Percentiles rank a stretch among this genome's conserved stretches.
These are phyloP conservation scores for Sorex fumeus DNA, from an alignment of 2,113 vertebrate genomes.

Conservation along the genomic window DNA sequence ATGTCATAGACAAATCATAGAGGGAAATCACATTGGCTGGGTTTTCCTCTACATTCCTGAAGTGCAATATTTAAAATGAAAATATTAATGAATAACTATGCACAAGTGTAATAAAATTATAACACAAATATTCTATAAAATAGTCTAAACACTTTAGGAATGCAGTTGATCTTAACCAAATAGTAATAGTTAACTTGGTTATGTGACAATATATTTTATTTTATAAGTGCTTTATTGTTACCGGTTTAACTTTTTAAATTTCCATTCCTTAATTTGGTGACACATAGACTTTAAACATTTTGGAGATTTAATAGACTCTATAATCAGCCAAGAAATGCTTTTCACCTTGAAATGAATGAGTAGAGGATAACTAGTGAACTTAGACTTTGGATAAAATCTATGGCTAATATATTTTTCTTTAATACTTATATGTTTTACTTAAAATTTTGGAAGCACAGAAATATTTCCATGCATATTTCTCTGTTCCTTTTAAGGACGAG, in stretches of 20 bases:
- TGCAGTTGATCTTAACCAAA: background rate
- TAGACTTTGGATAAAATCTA: background rate
- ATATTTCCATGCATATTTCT: slow-evolving; percentile 65
- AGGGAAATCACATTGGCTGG: background rate
- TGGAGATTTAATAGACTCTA: background rate
- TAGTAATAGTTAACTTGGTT: background rate
- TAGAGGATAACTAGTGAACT: slow-evolving; percentile 19
- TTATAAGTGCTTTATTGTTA: slow-evolving; percentile 34
- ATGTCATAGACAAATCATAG: slow-evolving; percentile 36
- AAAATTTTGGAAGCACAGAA: slow-evolving; percentile 48
- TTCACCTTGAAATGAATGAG: slow-evolving; percentile 57
- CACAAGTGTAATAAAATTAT: slow-evolving; percentile 44
- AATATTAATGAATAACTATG: slow-evolving; percentile 71
- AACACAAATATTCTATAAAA: slow-evolving; percentile 64
- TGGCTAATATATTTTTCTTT: slow-evolving; percentile 42
- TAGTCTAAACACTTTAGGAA: slow-evolving; percentile 49
- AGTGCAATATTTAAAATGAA: slow-evolving; percentile 64
- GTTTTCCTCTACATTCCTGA: slow-evolving; percentile 77
- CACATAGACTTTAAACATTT: slow-evolving; percentile 15
- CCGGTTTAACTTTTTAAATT: slow-evolving; percentile 48
- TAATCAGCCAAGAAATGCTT: slow-evolving; percentile 74
- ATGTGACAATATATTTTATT: background rate
- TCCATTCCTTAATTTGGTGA: slow-evolving; percentile 56
- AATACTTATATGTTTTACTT: background rate
- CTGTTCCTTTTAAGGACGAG: slow-evolving; percentile 61